Evolutionary conservation across 2,113 vertebrate genomes (phyloP), one percentile per base, ranked within the genome.

Genomic region (Furnarius figulus): DNA sequence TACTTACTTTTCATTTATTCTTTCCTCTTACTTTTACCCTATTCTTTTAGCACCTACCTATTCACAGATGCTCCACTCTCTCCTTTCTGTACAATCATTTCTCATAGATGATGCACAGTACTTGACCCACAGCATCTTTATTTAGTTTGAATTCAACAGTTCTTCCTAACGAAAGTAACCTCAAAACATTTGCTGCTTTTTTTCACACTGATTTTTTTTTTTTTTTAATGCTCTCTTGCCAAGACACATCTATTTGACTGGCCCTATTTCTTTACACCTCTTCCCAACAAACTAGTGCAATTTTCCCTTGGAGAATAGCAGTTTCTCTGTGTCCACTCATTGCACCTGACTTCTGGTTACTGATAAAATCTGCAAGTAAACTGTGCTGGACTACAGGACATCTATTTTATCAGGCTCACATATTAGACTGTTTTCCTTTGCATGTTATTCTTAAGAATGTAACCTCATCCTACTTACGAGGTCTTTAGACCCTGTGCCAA

Each of bases 121-220:
- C 39, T 63, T 90, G 42, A 85, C 46, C 62, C 33, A 63, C 37
- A 83, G 9, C 42, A 25, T 86, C 86, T 90, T 90, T 46, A 56
- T 88, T 91, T 94, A 65, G 62, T 65, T 92, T 74, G 33, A 92
- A 86, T 84, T 92, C 59, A 67, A 28, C 46, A 86, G 75, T 80
- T 83, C 61, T 89, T 93, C n/a, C 21, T 40, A 87, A 72, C 0
- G 1, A 91, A 93, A 77, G 63, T 55, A 92, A 63, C 27, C 30
- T 74, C 59, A 74, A 84, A 94, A 92, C 42, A 92, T 67, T 78
- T 71, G n/a, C 59, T 80, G 50, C 15, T 82, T 94, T 91, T 91
- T 89, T 88, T 84, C 85, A 74, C 83, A 77, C 46, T 1, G 8
- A 6, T 44, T 75, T 85, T 23, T 39, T 53, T n/a, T 70, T 17